Conservation (phyloP, 64 coral and sea anemone genomes). For the Porites australiensis region DNA sequence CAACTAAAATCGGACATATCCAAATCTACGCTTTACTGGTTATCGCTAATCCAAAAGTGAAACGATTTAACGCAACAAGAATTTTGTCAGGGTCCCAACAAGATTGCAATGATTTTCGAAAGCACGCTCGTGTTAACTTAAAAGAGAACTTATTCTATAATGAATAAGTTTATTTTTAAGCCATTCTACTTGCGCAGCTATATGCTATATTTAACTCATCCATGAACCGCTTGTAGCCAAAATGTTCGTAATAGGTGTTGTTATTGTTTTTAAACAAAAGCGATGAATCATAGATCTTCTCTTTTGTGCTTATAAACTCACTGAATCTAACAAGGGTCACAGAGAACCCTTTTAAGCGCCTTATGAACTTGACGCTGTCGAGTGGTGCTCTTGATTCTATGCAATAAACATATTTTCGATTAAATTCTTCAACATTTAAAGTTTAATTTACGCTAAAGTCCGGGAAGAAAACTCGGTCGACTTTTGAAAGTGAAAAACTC, state of each 20-base stretch:
- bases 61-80: too few species aligned
- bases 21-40: background rate
- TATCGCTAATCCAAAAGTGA: background rate
- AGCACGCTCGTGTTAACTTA: too few species aligned
- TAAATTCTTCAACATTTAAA: background rate
- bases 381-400: background rate
- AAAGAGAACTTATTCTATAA: too few species aligned
- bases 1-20: too few species aligned
- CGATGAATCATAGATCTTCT: background rate
- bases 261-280: constrained; percentile 26
- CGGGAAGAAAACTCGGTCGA: background rate
- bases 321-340: background rate
- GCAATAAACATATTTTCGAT: background rate
- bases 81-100: too few species aligned
- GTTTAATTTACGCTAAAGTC: background rate
- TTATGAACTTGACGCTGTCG: background rate
- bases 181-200: background rate
- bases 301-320: background rate
- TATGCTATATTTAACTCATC: background rate
- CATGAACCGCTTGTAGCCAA: background rate
- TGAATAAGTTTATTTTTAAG: background rate
- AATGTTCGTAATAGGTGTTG: background rate
- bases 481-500: background rate
- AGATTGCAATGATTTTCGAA: too few species aligned
- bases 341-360: too few species aligned